Percentiles rank a stretch among this genome's conserved stretches.
Evolutionary conservation across 2,888 invertebrate species (phyloP).

Genomic region (Oxytorus armatus): DNA sequence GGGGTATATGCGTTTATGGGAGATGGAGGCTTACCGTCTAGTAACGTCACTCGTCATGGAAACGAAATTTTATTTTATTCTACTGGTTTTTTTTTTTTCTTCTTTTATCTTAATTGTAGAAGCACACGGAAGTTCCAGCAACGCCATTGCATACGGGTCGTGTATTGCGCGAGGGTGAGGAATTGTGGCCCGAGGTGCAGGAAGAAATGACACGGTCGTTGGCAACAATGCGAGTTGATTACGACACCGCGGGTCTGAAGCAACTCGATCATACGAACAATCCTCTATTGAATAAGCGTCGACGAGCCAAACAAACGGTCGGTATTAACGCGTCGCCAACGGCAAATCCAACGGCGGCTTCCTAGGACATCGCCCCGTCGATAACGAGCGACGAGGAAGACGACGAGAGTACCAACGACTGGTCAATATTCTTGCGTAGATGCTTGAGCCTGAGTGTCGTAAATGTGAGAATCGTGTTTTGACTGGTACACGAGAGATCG

Average conservation of each 20-base stretch:
- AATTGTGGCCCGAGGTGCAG: slow-evolving; percentile 98
- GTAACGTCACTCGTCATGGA: no score
- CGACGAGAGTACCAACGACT: slow-evolving; percentile 64
- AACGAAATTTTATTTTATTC: no score
- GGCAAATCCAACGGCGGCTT: slow-evolving; percentile 77
- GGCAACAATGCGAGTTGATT: slow-evolving; percentile 99
- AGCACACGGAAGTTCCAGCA: slow-evolving; percentile 95
- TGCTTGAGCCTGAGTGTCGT: slow-evolving; percentile 74
- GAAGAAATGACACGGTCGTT: slow-evolving; percentile 99
- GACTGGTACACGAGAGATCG: background rate
- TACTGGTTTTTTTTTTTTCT: slow-evolving; percentile 25
- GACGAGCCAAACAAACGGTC: slow-evolving; percentile 73
- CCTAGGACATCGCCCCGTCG: slow-evolving; percentile 73
- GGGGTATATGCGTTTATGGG: no score
- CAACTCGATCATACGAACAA: slow-evolving; percentile 97
- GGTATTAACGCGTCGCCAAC: slow-evolving; percentile 64
- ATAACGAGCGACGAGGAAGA: slow-evolving; percentile 25
- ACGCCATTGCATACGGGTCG: slow-evolving; percentile 97
- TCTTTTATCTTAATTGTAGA: slow-evolving; percentile 82
- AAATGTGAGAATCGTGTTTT: slow-evolving; percentile 71
- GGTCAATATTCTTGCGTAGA: slow-evolving; percentile 73
- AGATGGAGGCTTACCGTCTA: no score
- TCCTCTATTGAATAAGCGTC: slow-evolving; percentile 93
- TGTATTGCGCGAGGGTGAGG: slow-evolving; percentile 95
- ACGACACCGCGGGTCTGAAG: slow-evolving; percentile 95